Conservation (phyloP, 2,113 vertebrate genomes). For the Scatophagus argus region DNA sequence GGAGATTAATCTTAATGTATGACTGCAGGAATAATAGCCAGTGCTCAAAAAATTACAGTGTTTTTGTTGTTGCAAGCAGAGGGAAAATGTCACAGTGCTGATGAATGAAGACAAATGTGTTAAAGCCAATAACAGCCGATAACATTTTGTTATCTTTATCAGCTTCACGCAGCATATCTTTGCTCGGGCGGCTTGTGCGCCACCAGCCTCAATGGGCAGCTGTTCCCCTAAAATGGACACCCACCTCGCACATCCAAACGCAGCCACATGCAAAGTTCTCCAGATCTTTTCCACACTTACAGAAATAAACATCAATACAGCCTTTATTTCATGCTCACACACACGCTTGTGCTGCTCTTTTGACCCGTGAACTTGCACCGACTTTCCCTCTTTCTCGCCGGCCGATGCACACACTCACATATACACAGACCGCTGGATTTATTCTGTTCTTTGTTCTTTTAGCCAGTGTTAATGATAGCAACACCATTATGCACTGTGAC, state of each 20-base stretch:
- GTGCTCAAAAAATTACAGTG: background rate
- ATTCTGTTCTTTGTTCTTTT: slow-evolving; percentile 49
- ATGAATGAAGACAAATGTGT: slow-evolving; percentile 54
- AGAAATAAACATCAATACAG: slow-evolving; percentile 2
- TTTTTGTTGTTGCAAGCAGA: slow-evolving; percentile 4
- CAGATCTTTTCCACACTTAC: slow-evolving; percentile 5
- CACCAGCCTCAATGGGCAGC: slow-evolving; percentile 19
- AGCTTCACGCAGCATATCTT: slow-evolving; percentile 13
- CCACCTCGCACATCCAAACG: background rate
- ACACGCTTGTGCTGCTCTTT: slow-evolving; percentile 31
- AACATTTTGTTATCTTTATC: slow-evolving; percentile 20
- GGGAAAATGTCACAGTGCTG: slow-evolving; percentile 2
- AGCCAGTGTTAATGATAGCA: slow-evolving; percentile 64
- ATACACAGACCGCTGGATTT: slow-evolving; percentile 10
- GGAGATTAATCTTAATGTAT: too few species aligned
- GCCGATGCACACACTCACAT: slow-evolving; percentile 19
- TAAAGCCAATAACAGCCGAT: slow-evolving; percentile 26
- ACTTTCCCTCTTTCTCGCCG: slow-evolving; percentile 15
- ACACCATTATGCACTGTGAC: slow-evolving; percentile 73
- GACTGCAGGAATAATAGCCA: background rate
- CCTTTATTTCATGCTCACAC: background rate
- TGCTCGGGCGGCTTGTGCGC: background rate
- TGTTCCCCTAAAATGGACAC: slow-evolving; percentile 39
- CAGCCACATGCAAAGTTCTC: slow-evolving; percentile 23
- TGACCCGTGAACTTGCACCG: slow-evolving; percentile 49